Evolutionary conservation across 2,888 invertebrate genomes (phyloP), one percentile per base, ranked within the genome.

Genomic region (Muscina levida): DNA sequence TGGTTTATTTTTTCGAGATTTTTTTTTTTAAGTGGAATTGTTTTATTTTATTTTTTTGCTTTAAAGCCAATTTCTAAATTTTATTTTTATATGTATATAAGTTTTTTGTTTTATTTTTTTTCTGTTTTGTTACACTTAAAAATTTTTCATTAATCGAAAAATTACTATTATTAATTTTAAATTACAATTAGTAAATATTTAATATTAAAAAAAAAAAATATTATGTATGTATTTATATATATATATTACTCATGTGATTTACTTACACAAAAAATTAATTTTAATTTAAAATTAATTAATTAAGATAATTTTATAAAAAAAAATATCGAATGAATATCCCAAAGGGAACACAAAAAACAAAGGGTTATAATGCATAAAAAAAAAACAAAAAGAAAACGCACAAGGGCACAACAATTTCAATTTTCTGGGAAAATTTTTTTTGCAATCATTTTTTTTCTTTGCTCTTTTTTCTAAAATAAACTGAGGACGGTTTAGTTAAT

Each of bases 21-120:
- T 59, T 24, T 73, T 71, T 79, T 62, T 77, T 68, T 73, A 84
- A 71, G n/a, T n/a, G n/a, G n/a, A n/a, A n/a, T n/a, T n/a, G n/a
- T 81, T 82, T 84, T 80, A 72, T 82, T 82, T 82, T 65, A 24
- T 59, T 82, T 83, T 70, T 51, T 56, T 82, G n/a, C 76, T 84
- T 85, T 53, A 39, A 65, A 65, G 66, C 66, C 48, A 72, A 78
- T 76, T 71, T 65, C 19, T 77, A 31, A 67, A 15, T 51, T 71
- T 75, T 31, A n/a, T 70, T 48, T 39, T 48, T 37, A 26, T 68
- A 17, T 68, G 15, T 42, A 51, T 31, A 31, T 31, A 31, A 31
- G 3, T 31, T 5, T 8, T 31, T 31, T 57, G 56, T 62, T 62
- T 31, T 31, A 31, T 8, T 31, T 31, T 57, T 62, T 62, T 62